Evolutionary conservation across 2,797 vertebrate genomes (phyloP), one percentile per base, ranked within the genome.

Genomic region (Alosa sapidissima): DNA sequence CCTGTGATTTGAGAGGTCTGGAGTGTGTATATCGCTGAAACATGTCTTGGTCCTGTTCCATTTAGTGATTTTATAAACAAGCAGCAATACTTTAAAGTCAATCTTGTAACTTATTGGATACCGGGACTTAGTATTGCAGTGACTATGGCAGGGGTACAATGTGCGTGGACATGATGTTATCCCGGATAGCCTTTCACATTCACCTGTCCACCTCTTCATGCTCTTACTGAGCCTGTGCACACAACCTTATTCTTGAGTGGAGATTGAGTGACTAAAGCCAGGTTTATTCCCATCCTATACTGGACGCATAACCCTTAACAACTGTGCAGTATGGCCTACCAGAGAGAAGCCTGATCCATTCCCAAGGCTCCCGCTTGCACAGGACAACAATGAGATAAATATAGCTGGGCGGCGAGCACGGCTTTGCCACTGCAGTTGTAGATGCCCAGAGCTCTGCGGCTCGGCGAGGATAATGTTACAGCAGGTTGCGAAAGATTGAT

Each of bases 381-480:
- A 75, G 60, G 28, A 55, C 21, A 82, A 82, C 83, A 52, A 58
- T 82, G 51, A 21, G 81, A 62, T 84, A 84, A 45, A 84, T 78
- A 82, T 84, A 82, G 81, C 81, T 41, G 78, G 6, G 51, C 11
- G 49, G 41, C 41, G 2, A 41, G 41, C 41, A 41, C 16, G 58
- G 65, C 72, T 81, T 51, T 49, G 47, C 54, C 62, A 19, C 85
- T 62, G 68, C 49, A 19, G 55, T 51, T 47, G 78, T 51, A 83
- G 54, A 45, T 13, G 60, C 54, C 58, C 41, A 16, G 54, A 36
- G 45, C 65, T 81, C 51, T 5, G n/a, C 45, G 54, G n/a, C 5
- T n/a, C 19, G 47, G 16, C 14, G 19, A 24, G 10, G 72, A 21
- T 72, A 62, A 13, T 68, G n/a, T 83, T 65, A 65, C 82, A 83